Evolutionary conservation across 2,797 vertebrate genomes (phyloP).

Genomic region (Cottoperca gobio): DNA sequence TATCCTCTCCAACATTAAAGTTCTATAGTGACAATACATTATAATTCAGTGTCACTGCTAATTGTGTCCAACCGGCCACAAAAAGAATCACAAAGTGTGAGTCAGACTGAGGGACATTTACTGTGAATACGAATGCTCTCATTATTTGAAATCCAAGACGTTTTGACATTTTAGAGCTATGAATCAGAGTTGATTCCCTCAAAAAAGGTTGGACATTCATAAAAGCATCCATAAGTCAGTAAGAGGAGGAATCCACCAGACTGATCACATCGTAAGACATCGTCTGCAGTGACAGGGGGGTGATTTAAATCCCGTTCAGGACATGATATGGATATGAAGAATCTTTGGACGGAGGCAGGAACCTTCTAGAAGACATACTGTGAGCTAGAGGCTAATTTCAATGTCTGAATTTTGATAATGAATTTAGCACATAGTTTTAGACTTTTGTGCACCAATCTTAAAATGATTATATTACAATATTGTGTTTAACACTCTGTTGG

Average conservation of each 20-base stretch:
- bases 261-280: conserved; percentile 18
- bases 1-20: background rate
- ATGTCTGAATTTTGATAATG: background rate
- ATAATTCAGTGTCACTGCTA: background rate
- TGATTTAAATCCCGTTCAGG: conserved; percentile 25
- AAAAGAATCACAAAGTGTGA: conserved; percentile 23
- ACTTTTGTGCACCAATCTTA: background rate
- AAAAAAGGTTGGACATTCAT: conserved; percentile 7
- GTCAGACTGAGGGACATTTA: conserved; percentile 12
- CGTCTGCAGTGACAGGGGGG: conserved; percentile 29
- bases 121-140: conserved; percentile 52
- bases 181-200: background rate
- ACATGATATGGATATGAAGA: no score
- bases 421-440: background rate
- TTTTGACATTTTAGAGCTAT: conserved; percentile 30
- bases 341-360: background rate
- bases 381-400: background rate
- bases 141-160: conserved; percentile 20
- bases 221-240: conserved; percentile 18
- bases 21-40: conserved; percentile 1
- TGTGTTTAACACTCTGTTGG: background rate
- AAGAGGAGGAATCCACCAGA: background rate
- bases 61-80: background rate
- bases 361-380: conserved; percentile 8
- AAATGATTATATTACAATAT: background rate